Conservation (phyloP, 1,140 invertebrate species). For the Trachymyrmex cornetzi region DNA sequence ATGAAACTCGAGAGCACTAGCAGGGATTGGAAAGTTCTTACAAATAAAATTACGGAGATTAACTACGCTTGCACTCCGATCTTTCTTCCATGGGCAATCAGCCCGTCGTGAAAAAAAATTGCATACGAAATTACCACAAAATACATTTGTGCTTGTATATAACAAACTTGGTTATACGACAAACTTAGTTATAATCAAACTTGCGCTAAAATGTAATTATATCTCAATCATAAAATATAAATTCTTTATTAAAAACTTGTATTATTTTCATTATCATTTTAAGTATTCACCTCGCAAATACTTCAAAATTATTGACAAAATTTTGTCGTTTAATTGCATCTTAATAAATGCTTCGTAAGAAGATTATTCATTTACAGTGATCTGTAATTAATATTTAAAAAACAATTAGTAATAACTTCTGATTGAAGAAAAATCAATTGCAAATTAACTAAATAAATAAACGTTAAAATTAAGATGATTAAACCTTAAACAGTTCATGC, state of each 20-base stretch:
- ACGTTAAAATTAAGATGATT: background rate
- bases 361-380: background rate
- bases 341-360: background rate
- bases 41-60: slow-evolving; percentile 50
- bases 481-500: background rate
- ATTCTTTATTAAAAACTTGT: background rate
- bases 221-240: slow-evolving; percentile 2
- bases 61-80: slow-evolving; percentile 11
- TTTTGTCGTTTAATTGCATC: background rate
- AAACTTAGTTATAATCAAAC: background rate
- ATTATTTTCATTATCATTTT: background rate
- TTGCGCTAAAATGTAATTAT: background rate
- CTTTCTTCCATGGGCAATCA: background rate
- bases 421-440: background rate
- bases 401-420: background rate
- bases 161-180: background rate
- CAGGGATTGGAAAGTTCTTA: slow-evolving; percentile 23
- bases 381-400: background rate
- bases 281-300: background rate
- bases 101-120: slow-evolving; percentile 8
- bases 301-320: background rate
- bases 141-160: background rate
- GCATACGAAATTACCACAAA: slow-evolving; percentile 35
- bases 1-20: slow-evolving; percentile 26
- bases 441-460: background rate